Evolutionary conservation across 2,797 vertebrate genomes (phyloP).

Genomic region (Vipera ursinii): DNA sequence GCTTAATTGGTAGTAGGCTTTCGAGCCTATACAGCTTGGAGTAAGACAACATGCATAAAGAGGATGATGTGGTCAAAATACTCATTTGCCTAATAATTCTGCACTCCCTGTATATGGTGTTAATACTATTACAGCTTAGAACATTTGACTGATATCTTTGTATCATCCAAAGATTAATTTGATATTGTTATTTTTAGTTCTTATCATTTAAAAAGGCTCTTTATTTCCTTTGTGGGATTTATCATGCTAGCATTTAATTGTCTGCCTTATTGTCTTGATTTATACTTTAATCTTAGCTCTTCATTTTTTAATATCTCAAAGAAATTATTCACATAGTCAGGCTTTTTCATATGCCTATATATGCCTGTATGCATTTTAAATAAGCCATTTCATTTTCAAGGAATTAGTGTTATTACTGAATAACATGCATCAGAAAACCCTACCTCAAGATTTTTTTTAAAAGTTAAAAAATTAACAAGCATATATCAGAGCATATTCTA

Average conservation of each 20-base stretch:
- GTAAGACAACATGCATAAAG: too few species aligned
- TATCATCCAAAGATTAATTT: not conserved
- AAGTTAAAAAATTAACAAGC: not conserved
- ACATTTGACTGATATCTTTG: not conserved
- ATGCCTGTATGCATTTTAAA: not conserved
- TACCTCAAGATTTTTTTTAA: not conserved
- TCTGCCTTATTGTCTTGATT: not conserved
- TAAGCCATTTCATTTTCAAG: not conserved
- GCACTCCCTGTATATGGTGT: too few species aligned
- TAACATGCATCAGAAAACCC: not conserved
- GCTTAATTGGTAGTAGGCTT: too few species aligned
- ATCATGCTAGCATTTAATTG: not conserved
- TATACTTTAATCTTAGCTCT: not conserved
- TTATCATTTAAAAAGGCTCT: not conserved
- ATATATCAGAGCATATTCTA: not conserved
- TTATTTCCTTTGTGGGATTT: not conserved
- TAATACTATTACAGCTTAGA: not conserved
- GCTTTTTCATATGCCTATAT: not conserved
- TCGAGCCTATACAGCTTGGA: too few species aligned
- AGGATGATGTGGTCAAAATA: too few species aligned
- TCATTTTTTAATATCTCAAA: not conserved
- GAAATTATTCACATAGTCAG: not conserved
- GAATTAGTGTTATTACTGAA: not conserved
- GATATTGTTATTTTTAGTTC: not conserved
- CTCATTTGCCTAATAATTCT: too few species aligned